Evolutionary conservation across 1,140 invertebrate species (phyloP).

Genomic region (Hypothenemus hampei): DNA sequence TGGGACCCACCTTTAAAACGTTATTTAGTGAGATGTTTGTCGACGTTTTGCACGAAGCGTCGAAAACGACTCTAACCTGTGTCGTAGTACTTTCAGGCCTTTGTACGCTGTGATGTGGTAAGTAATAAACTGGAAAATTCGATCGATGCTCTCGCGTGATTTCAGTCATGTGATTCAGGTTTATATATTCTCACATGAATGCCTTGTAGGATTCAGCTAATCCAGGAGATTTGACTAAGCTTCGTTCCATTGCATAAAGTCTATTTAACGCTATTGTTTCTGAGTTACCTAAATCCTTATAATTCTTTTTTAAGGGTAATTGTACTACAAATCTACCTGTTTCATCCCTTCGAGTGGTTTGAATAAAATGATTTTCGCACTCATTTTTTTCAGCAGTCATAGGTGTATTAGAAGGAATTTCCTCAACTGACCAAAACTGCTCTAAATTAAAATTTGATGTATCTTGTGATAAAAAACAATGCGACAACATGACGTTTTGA

Average conservation of each 20-base stretch:
- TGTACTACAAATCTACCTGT: conserved; percentile 23
- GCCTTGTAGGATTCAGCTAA: conserved; percentile 35
- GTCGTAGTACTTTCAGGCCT: conserved; percentile 36
- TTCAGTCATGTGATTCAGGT: conserved; percentile 41
- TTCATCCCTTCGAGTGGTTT: neutral
- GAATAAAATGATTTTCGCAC: conserved; percentile 24
- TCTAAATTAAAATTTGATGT: conserved; percentile 9
- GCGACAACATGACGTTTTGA: neutral
- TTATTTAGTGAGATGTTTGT: conserved; percentile 34
- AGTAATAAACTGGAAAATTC: conserved; percentile 12
- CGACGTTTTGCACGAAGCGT: conserved; percentile 25
- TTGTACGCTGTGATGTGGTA: conserved; percentile 45
- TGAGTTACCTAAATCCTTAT: conserved; percentile 27
- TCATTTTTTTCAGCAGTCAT: conserved; percentile 14
- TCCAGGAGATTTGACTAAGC: conserved; percentile 20
- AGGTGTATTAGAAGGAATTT: neutral
- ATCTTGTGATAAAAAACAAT: neutral
- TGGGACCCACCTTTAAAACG: conserved; percentile 31
- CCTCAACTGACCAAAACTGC: conserved; percentile 13
- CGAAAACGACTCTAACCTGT: conserved; percentile 32
- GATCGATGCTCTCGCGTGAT: conserved; percentile 6
- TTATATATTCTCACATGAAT: conserved; percentile 44
- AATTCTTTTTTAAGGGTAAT: conserved; percentile 12
- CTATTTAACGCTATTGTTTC: conserved; percentile 20
- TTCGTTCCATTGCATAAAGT: conserved; percentile 19